Percentiles rank a stretch among this genome's conserved stretches.
These are phyloP conservation scores for Coturnix japonica DNA, from an alignment of 2,113 vertebrate species.

Conservation along the genomic window DNA sequence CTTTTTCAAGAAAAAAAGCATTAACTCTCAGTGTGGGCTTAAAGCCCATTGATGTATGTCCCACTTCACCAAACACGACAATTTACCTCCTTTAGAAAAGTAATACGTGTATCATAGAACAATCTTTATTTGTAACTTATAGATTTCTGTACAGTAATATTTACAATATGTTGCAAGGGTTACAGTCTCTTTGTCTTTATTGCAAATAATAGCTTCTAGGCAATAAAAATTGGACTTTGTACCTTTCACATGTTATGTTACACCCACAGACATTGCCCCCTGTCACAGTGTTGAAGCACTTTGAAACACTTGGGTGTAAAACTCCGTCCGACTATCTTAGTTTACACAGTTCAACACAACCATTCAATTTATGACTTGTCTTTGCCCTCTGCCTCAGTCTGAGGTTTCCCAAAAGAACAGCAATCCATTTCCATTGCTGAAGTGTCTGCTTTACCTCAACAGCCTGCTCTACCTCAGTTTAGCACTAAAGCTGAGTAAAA, in stretches of 20 bases:
- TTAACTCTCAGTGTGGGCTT: background rate
- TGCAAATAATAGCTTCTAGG: background rate
- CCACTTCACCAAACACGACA: background rate
- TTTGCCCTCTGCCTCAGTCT: background rate
- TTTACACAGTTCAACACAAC: background rate
- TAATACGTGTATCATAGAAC: background rate
- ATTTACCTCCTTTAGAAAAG: constrained; percentile 15
- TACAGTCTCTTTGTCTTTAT: background rate
- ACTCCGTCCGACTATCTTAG: background rate
- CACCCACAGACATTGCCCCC: background rate
- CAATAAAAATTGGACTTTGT: constrained; percentile 27
- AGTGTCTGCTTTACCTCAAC: background rate
- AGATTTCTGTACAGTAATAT: constrained; percentile 56
- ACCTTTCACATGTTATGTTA: background rate
- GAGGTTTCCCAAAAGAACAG: background rate
- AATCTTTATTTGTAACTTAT: constrained; percentile 14
- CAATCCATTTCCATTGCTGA: background rate
- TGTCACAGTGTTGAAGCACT: background rate
- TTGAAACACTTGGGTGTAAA: background rate
- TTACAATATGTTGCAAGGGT: constrained; percentile 48
- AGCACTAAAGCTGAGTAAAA: background rate
- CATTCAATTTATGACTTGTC: background rate
- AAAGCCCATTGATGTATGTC: accelerated
- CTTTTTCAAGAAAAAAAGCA: background rate
- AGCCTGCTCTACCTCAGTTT: background rate